Percentiles rank a stretch among this genome's conserved stretches.
Evolutionary conservation across 2,113 vertebrate genomes (phyloP).

Genomic region (Xenopus laevis): DNA sequence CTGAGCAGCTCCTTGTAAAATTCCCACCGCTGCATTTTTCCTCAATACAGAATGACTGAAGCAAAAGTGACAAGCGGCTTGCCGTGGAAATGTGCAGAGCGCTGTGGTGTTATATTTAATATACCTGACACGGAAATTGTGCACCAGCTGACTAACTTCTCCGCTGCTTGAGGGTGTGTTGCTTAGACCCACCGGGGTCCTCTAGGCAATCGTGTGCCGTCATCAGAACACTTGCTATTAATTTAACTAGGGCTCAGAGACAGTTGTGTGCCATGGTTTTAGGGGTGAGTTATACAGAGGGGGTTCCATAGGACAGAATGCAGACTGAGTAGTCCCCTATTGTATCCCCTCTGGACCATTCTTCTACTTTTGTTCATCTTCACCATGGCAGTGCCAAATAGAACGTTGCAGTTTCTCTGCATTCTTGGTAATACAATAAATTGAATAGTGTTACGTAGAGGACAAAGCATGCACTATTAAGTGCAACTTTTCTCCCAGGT

Average conservation of each 20-base stretch:
- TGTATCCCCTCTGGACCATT: too few relatives aligned
- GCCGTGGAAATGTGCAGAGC: slow-evolving; percentile 89
- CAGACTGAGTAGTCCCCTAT: too few relatives aligned
- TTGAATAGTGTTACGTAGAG: too few relatives aligned
- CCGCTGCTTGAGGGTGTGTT: neutral
- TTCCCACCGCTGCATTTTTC: slow-evolving; percentile 94
- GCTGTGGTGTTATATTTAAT: slow-evolving; percentile 95
- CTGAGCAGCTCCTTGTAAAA: slow-evolving; percentile 94
- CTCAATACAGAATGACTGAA: slow-evolving; percentile 94
- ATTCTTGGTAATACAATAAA: too few relatives aligned
- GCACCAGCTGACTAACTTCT: slow-evolving; percentile 47
- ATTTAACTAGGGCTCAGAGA: neutral
- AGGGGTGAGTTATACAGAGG: neutral
- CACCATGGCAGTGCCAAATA: too few relatives aligned
- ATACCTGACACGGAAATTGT: slow-evolving; percentile 94
- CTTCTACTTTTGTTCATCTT: too few relatives aligned
- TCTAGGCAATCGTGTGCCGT: neutral
- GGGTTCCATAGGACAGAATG: too few relatives aligned
- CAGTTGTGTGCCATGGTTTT: too few relatives aligned
- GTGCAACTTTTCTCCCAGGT: slow-evolving; percentile 49
- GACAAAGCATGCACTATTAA: slow-evolving; percentile 35
- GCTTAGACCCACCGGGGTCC: neutral
- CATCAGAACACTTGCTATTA: neutral
- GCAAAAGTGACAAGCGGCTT: slow-evolving; percentile 95
- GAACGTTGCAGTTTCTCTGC: too few relatives aligned